These are phyloP conservation scores for Lathronympha strigana DNA, from an alignment of 2,888 invertebrate species.

Conservation along the genomic window DNA sequence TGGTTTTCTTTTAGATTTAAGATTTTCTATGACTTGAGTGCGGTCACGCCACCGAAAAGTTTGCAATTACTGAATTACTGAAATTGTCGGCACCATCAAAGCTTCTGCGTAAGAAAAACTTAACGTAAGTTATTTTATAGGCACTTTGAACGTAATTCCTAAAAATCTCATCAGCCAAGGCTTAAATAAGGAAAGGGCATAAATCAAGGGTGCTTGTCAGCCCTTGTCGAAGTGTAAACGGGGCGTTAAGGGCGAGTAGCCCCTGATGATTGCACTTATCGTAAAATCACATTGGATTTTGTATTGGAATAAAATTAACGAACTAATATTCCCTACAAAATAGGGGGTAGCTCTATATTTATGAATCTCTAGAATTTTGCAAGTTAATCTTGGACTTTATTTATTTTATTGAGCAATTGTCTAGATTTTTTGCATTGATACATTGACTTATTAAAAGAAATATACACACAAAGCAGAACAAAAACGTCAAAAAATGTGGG, in stretches of 20 bases:
- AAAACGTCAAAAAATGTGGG: too few relatives aligned
- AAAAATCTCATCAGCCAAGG: slow-evolving; percentile 20
- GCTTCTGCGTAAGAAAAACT: slow-evolving; percentile 9
- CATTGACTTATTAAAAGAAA: too few relatives aligned
- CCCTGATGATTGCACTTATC: slow-evolving; percentile 8
- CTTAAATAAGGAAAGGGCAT: slow-evolving; percentile 12
- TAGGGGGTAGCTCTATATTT: too few relatives aligned
- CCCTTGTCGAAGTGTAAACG: slow-evolving; percentile 8
- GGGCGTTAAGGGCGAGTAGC: background rate
- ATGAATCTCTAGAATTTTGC: too few relatives aligned
- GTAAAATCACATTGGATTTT: slow-evolving; percentile 3
- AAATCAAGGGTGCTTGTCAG: slow-evolving; percentile 15
- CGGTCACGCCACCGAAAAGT: too few relatives aligned
- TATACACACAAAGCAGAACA: too few relatives aligned
- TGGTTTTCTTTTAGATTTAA: too few relatives aligned
- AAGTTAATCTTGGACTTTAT: too few relatives aligned
- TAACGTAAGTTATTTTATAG: background rate
- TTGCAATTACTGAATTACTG: background rate
- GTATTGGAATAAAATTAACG: slow-evolving; percentile 2
- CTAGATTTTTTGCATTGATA: too few relatives aligned
- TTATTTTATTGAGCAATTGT: too few relatives aligned
- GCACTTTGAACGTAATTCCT: background rate
- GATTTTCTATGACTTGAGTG: too few relatives aligned
- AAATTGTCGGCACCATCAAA: slow-evolving; percentile 2
- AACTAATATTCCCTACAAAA: background rate